Base-by-base conservation (phyloP, 2,888 invertebrate genomes). In the Conops quadrifasciatus region DNA sequence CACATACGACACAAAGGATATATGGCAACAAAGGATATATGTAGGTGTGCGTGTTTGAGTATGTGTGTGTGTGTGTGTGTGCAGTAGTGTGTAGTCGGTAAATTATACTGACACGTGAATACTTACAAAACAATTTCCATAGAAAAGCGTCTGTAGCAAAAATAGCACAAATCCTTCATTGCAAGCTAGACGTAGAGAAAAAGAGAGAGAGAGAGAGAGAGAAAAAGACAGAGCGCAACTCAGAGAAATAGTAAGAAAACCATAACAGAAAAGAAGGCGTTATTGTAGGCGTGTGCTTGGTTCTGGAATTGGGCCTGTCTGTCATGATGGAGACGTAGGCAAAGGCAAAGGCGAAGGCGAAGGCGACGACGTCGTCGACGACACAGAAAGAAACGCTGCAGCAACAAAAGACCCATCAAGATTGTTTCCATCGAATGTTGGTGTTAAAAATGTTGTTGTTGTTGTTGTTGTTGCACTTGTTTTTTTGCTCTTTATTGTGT, bases 21-120 rank as follows among this genome's bases (percentile, higher is more conserved):
- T 1, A 7, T 9, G 24, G 11, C 11, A 56, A 13, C 21, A 21
- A 2, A 11, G n/a, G 49, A 16, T 49, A 45, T 16, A 19, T 30
- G 36, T 43, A 24, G 13, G 62, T 62, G 24, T n/a, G 11, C 36
- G 19, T 28, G 36, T 36, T n/a, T 2, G 11, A 21, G 53, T 21
- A 13, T 21, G 45, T 19, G 62, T 62, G 62, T n/a, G 15, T 36
- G 62, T 62, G 24, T 21, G 16, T 45, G n/a, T n/a, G n/a, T n/a
- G n/a, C 43, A 19, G 45, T 9, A 58, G 13, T 36, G 4, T 36
- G 36, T 36, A 36, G 4, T 36, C 4, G 4, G 36, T 9, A 36
- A 7, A 9, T 36, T 4, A 36, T 7, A 9, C 4, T 36, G 4
- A 9, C 4, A 36, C 9, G 36, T 7, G 9, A 36, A 36, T 7